phyloP scores from a whole-genome alignment of 2,888 invertebrate genomes.

The Xestia rhomboidea region DNA sequence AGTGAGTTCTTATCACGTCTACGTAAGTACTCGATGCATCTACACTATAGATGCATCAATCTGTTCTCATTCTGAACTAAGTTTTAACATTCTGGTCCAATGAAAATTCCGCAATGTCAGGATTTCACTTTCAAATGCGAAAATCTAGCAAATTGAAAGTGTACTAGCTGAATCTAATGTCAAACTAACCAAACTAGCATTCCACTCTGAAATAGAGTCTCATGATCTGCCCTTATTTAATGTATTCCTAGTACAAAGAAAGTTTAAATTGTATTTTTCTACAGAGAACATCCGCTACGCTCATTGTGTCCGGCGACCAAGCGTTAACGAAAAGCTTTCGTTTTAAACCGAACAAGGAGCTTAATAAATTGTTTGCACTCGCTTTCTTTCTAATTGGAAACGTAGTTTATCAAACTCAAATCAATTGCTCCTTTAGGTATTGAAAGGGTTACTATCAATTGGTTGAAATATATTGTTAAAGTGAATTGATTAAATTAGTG shows the following conservation, averaged over 20 bases:
- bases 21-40: background rate
- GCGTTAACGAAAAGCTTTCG: conserved; percentile 65
- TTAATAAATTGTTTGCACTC: conserved; percentile 69
- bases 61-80: background rate
- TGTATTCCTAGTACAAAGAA: conserved; percentile 65
- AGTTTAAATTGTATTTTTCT: conserved; percentile 70
- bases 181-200: conserved; percentile 16
- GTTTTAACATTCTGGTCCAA: too few species aligned
- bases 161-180: background rate
- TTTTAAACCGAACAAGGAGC: conserved; percentile 60
- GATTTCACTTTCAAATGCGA: background rate
- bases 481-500: conserved; percentile 15
- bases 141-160: conserved; percentile 20
- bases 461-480: conserved; percentile 23
- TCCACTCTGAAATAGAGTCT: conserved; percentile 43
- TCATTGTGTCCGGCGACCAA: conserved; percentile 65
- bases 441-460: conserved; percentile 29
- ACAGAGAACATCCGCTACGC: conserved; percentile 65
- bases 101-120: background rate
- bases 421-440: conserved; percentile 48
- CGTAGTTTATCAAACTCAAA: conserved; percentile 52
- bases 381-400: conserved; percentile 53
- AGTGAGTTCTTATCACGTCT: background rate
- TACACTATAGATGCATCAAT: background rate
- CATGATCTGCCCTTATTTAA: conserved; percentile 60